Evolutionary conservation across 2,113 vertebrate genomes (phyloP), one percentile per base, ranked within the genome.

Genomic region (Aspiorhynchus laticeps): DNA sequence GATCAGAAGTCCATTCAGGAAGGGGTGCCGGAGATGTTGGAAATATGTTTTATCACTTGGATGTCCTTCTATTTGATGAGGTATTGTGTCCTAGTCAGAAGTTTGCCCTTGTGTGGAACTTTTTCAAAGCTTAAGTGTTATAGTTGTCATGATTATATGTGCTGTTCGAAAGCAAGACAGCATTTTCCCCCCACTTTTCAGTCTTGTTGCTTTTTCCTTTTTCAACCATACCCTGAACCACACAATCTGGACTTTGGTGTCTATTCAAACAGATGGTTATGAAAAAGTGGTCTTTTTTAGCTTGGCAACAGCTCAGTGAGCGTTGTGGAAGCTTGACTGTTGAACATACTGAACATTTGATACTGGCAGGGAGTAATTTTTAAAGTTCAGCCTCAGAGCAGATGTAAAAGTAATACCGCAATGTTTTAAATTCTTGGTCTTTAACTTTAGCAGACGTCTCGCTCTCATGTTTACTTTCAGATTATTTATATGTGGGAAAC

Each of bases 391-490:
- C 2, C 33, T 80, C 51, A 5, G 63, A 48, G 65, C 81, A 83
- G 65, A 83, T 83, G 81, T 71, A 48, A 53, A 83, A 48, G 28
- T 36, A 84, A 84, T 41, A 41, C 24, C 0, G 2, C 67, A 59
- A 8, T 84, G 43, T 14, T 84, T 84, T n/a, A 15, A 81, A 61
- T 46, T 65, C 17, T 26, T 46, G 59, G 38, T 51, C 15, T 83
- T 83, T 69, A 69, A 69, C 61, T 83, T 69, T 82, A 12, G 19
- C 79, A 81, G 38, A 81, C 5, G 38, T 81, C 80, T 81, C n/a
- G n/a, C 21, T 82, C 61, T 82, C 15, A 2, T 0, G 19, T 71
- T 36, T 53, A 15, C 21, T 51, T 71, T 31, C 10, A 33, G 65
- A n/a, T n/a, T 83, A 24, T 71, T 33, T 7, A 83, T 51, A 36